Base-by-base conservation (phyloP, 2,797 vertebrate species). In the Rhadinocentrus ornatus region DNA sequence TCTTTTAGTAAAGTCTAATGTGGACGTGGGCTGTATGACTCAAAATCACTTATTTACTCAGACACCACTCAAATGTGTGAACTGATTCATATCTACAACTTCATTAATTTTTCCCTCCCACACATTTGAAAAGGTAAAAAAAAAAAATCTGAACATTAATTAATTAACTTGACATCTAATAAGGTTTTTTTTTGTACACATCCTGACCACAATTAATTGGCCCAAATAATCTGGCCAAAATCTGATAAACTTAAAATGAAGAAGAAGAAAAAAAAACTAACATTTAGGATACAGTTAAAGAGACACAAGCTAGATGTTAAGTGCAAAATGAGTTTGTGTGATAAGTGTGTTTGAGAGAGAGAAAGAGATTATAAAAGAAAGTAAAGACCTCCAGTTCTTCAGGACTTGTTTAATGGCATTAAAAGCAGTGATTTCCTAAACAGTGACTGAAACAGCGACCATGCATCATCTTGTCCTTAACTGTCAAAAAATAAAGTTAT, bases 61-160 rank as follows among this genome's bases (percentile, higher is more conserved):
- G 20, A 61, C 55, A 52, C 70, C 59, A 73, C 74, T 77, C 69
- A 7, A 77, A 63, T 62, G 26, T 29, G 54, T 55, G 10, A 81
- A 79, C 73, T 68, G 35, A 57, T 70, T 78, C 29, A 69, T 70
- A 61, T 61, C 24, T 29, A 60, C 24, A 7, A 67, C 70, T 76
- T 29, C 54, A 55, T 73, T 29, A 32, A 10, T 29, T 53, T 32
- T 58, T 37, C 53, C 60, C 57, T 62, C 75, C 62, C 57, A 81
- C 78, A 52, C 64, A 53, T 48, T 31, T 35, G 10, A 57, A 63
- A 62, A 18, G 54, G 29, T 16, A 0, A 5, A 9, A 60, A 75
- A 60, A 75, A 55, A 22, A 54, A 39, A 61, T 35, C 48, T 20
- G 15, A 39, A 60, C 18, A 69, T 12, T 48, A 57, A 41, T 2